These are phyloP conservation scores for Morelia viridis DNA, from an alignment of 2,797 vertebrate species.

Conservation along the genomic window DNA sequence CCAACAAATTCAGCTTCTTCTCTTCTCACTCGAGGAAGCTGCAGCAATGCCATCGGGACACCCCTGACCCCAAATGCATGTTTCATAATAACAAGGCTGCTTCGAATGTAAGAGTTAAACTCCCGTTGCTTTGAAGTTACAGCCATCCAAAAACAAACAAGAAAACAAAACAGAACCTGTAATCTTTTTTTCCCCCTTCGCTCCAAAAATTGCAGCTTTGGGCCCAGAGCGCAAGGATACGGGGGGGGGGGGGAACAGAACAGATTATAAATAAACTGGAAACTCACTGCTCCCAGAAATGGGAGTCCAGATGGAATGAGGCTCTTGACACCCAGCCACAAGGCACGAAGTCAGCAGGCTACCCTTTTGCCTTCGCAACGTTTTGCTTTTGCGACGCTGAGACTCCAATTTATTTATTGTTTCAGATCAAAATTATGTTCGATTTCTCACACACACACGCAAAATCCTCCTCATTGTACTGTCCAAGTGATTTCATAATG, in stretches of 20 bases:
- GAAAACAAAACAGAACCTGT: conserved; percentile 3
- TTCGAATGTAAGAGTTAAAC: conserved; percentile 1
- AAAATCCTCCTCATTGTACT: background rate
- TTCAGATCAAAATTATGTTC: background rate
- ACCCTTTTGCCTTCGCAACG: background rate
- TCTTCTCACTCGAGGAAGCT: background rate
- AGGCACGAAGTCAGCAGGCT: background rate
- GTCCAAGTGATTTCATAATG: background rate
- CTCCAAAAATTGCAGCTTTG: conserved; percentile 24
- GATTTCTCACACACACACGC: background rate
- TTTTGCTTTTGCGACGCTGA: background rate
- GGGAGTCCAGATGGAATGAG: background rate
- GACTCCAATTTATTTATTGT: background rate
- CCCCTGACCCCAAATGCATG: background rate
- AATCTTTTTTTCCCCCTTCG: background rate
- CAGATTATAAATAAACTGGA: conserved; percentile 15
- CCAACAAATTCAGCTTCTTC: accelerated
- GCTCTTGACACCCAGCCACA: too few relatives aligned
- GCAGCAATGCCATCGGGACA: background rate
- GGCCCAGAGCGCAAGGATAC: background rate
- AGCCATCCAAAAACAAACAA: background rate
- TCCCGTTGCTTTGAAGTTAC: conserved; percentile 17
- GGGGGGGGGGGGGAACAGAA: background rate
- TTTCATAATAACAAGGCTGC: conserved; percentile 20
- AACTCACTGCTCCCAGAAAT: background rate